phyloP scores from a whole-genome alignment of 2,113 vertebrate species.

The Larimichthys crocea region DNA sequence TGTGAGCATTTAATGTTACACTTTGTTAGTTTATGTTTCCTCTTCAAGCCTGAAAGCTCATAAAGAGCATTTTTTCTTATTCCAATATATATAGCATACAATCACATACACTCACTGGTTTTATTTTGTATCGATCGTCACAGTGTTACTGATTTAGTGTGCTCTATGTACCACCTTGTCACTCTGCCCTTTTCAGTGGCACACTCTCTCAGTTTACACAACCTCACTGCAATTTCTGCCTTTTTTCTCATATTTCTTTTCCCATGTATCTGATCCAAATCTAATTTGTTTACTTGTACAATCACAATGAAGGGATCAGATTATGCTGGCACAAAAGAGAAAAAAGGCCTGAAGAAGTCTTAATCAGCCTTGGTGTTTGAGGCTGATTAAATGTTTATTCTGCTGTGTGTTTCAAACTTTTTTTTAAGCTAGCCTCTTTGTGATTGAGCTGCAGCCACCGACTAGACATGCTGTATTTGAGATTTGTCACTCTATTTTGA shows the following conservation, averaged over 20 bases:
- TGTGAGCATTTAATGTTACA: background rate
- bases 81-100: background rate
- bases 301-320: background rate
- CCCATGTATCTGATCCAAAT: background rate
- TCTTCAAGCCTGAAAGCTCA: background rate
- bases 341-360: background rate
- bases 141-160: background rate
- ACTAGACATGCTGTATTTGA: conserved; percentile 3
- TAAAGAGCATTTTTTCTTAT: background rate
- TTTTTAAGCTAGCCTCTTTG: background rate
- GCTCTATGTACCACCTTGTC: background rate
- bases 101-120: background rate
- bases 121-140: conserved; percentile 26
- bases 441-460: background rate
- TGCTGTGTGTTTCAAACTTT: conserved; percentile 10
- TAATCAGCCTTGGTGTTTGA: background rate
- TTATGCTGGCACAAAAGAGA: background rate
- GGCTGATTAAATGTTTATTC: conserved; percentile 31
- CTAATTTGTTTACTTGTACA: background rate
- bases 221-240: background rate
- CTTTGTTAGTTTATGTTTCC: background rate
- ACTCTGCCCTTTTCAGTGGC: conserved; percentile 35
- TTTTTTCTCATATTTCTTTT: background rate
- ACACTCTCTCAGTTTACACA: conserved; percentile 24
- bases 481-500: conserved; percentile 1